A percentile compares a stretch with the other conserved stretches of the same genome.
phyloP scores from a whole-genome alignment of 2,113 vertebrate species.

The Lipophrys pholis region DNA sequence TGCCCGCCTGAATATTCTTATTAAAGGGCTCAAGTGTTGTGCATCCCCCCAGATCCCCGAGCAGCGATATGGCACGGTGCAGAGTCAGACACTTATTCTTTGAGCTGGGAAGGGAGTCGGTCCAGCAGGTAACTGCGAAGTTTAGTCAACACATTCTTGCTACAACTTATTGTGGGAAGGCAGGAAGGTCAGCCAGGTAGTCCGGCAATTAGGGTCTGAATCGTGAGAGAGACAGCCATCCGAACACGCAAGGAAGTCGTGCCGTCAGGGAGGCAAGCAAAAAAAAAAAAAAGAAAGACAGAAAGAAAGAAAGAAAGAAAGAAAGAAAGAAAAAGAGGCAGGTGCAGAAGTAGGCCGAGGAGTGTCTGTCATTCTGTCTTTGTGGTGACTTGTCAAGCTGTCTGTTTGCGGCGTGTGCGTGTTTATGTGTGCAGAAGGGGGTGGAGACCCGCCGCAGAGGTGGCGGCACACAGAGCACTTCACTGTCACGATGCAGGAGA shows the following conservation, averaged over 20 bases:
- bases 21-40: slow-evolving; percentile 52
- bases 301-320: too few species aligned
- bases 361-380: slow-evolving; percentile 18
- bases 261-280: background rate
- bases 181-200: slow-evolving; percentile 2
- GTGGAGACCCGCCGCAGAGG: slow-evolving; percentile 22
- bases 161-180: slow-evolving; percentile 10
- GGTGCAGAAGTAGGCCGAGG: slow-evolving; percentile 34
- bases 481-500: slow-evolving; percentile 68
- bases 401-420: slow-evolving; percentile 16
- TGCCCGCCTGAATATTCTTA: slow-evolving; percentile 61
- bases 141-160: slow-evolving; percentile 26
- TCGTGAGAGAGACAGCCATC: slow-evolving; percentile 15
- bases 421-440: slow-evolving; percentile 1
- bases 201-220: slow-evolving; percentile 42
- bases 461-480: slow-evolving; percentile 68
- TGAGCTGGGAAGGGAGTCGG: slow-evolving; percentile 17
- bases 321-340: slow-evolving; percentile 23
- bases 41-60: slow-evolving; percentile 41
- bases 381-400: slow-evolving; percentile 32
- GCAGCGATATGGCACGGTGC: slow-evolving; percentile 33
- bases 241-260: slow-evolving; percentile 16
- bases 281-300: too few species aligned
- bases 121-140: slow-evolving; percentile 9
- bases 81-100: slow-evolving; percentile 29